Base-by-base conservation (phyloP, 2,888 invertebrate species). In the Leptinotarsa juncta region DNA sequence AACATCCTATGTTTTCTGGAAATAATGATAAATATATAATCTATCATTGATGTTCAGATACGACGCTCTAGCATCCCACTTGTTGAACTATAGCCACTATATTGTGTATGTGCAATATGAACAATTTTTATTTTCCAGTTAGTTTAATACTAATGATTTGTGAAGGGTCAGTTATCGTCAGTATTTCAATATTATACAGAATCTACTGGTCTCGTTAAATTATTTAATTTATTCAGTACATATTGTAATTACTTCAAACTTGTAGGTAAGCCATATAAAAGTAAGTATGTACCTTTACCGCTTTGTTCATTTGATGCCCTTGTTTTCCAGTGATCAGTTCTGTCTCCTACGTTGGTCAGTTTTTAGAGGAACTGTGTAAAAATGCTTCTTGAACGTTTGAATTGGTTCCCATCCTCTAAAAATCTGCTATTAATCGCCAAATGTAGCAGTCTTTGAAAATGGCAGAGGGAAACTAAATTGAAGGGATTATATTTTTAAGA, bases 121-220 rank as follows among this genome's bases (percentile, higher is more conserved):
- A 76, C 72, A 77, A 77, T 76, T 76, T 72, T 68, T 71, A 69
- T 71, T 76, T 73, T 77, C 75, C 68, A 73, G 68, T 69, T 75
- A 65, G 74, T 74, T 62, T 68, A 71, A 62, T 69, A 67, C 23
- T 26, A 67, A 72, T 67, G 60, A 71, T 60, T 73, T 71, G 69
- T 49, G 42, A 78, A 81, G 75, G 86, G 86, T 87, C 86, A 87
- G 86, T 86, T 84, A 85, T 84, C 85, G 84, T 86, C 87, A 87
- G 86, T 87, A 86, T 87, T 87, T 81, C 71, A 73, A 55, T 55
- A 55, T 42, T 55, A 16, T 67, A 53, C 51, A 55, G 55, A 79
- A 80, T 81, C 78, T 82, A 81, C 84, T 84, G 85, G 85, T 85
- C 85, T 84, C 84, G 65, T 80, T 85, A 84, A 84, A 84, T 85